phyloP scores from a whole-genome alignment of 2,113 vertebrate genomes.

The Forbesichthys papilliferus region DNA sequence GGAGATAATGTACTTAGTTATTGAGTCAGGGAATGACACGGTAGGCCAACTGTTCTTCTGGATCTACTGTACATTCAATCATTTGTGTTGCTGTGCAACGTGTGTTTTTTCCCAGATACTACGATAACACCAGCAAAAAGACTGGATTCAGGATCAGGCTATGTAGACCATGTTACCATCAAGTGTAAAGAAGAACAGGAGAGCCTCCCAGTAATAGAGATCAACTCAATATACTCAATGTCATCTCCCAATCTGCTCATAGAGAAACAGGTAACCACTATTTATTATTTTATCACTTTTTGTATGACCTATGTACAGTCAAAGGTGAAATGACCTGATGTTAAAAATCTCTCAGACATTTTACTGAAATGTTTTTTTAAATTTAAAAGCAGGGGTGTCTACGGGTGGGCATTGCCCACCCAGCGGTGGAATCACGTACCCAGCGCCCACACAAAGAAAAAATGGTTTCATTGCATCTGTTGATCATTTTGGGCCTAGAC shows the following conservation, averaged over 20 bases:
- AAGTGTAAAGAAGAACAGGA: slow-evolving; percentile 74
- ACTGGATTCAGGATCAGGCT: slow-evolving; percentile 7
- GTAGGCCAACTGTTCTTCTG: not conserved
- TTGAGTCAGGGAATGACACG: too few relatives aligned
- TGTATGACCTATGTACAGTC: too few relatives aligned
- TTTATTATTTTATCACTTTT: not conserved
- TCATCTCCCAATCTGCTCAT: slow-evolving; percentile 33
- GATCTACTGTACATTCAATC: not conserved
- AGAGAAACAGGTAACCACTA: slow-evolving; percentile 53
- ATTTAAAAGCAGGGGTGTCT: too few relatives aligned
- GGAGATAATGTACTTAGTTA: not conserved
- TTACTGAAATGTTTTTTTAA: too few relatives aligned
- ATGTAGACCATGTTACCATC: slow-evolving; percentile 21
- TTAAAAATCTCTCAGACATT: too few relatives aligned
- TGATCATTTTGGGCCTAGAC: too few relatives aligned
- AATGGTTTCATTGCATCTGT: too few relatives aligned
- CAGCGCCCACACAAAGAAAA: too few relatives aligned
- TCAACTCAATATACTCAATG: slow-evolving; percentile 75
- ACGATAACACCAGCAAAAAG: slow-evolving; percentile 35
- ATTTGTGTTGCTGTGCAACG: not conserved
- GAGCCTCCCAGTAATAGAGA: slow-evolving; percentile 74
- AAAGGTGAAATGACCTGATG: not conserved
- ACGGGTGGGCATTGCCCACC: too few relatives aligned
- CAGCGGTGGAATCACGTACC: too few relatives aligned
- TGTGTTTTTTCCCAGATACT: slow-evolving; percentile 51